A percentile compares a stretch with the other conserved stretches of the same genome.
Evolutionary conservation across 2,888 invertebrate species (phyloP).

Genomic region (Dromius quadrimaculatus): DNA sequence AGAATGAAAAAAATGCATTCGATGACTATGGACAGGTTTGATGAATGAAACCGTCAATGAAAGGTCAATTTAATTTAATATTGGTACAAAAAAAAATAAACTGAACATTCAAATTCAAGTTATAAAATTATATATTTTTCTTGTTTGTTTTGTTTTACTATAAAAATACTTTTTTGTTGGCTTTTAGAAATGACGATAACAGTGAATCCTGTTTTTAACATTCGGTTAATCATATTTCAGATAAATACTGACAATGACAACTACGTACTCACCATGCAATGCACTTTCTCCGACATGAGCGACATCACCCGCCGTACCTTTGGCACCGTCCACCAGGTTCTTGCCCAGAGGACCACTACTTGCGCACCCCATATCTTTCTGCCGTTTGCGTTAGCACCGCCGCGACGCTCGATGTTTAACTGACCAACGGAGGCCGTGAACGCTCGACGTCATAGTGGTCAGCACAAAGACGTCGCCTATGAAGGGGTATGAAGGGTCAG

Average conservation of each 20-base stretch:
- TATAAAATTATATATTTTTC: no score
- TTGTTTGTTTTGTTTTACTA: no score
- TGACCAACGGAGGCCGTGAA: constrained; percentile 7
- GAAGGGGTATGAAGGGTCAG: background rate
- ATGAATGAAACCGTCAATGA: no score
- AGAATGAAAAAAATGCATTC: no score
- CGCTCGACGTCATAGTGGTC: background rate
- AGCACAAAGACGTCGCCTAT: background rate
- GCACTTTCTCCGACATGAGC: constrained; percentile 62
- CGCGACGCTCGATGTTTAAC: constrained; percentile 11
- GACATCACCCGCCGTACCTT: constrained; percentile 62
- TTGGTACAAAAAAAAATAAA: no score
- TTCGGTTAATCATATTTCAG: no score
- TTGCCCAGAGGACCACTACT: constrained; percentile 65
- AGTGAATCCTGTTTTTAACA: no score
- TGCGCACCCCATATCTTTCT: constrained; percentile 64
- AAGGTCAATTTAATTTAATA: no score
- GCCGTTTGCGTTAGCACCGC: background rate
- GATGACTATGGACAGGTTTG: no score
- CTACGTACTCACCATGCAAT: constrained; percentile 60
- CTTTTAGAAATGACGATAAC: no score
- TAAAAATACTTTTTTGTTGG: no score
- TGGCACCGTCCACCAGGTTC: constrained; percentile 62
- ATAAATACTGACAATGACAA: background rate
- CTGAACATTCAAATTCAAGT: no score